Percentiles rank a stretch among this genome's conserved stretches.
Evolutionary conservation across 2,888 invertebrate genomes (phyloP).

Genomic region (Amiota mariae): DNA sequence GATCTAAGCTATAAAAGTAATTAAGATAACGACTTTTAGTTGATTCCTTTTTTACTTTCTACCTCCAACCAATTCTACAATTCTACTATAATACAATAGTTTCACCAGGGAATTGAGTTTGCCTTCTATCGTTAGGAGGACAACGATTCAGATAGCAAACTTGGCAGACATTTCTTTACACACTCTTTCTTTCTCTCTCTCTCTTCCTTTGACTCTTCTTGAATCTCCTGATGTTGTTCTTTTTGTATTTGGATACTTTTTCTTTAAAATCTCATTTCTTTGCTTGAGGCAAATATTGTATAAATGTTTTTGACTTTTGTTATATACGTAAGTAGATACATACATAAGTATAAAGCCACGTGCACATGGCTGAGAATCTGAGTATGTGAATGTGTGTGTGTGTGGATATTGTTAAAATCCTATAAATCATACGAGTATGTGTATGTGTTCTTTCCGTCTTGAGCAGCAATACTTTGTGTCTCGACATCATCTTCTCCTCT

Average conservation of each 20-base stretch:
- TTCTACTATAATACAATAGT: too few relatives aligned
- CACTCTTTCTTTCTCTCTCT: neutral
- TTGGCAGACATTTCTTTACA: neutral
- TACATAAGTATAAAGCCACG: too few relatives aligned
- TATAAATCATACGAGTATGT: too few relatives aligned
- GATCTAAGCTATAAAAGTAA: constrained; percentile 65
- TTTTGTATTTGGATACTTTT: constrained; percentile 54
- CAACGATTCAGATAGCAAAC: neutral
- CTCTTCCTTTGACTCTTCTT: too few relatives aligned
- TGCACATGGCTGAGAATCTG: too few relatives aligned
- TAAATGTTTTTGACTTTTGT: too few relatives aligned
- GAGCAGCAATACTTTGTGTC: too few relatives aligned
- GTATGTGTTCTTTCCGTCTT: too few relatives aligned
- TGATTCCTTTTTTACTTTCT: constrained; percentile 36
- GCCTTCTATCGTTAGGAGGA: neutral
- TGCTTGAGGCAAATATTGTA: constrained; percentile 42
- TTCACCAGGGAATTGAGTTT: constrained; percentile 20
- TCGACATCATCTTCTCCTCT: too few relatives aligned
- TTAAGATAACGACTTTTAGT: constrained; percentile 68
- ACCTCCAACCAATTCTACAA: neutral
- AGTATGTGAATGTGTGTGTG: too few relatives aligned
- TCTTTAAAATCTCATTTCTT: constrained; percentile 65
- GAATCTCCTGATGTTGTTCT: neutral
- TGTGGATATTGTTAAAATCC: too few relatives aligned
- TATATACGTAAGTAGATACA: too few relatives aligned